Conservation (phyloP, 2,113 vertebrate genomes). For the Oryzias woworae region DNA sequence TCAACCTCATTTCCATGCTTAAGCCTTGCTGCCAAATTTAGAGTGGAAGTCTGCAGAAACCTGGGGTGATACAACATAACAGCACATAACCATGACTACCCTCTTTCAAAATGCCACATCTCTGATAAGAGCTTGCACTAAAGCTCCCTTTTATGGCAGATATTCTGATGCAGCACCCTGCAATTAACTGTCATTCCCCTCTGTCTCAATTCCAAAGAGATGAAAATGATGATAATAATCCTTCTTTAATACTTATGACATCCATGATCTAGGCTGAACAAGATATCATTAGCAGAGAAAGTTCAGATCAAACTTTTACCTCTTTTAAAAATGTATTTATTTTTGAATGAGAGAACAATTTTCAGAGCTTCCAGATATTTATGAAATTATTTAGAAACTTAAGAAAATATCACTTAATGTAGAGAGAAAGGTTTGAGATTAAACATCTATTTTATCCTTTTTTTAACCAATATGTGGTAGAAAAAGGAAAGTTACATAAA, state of each 20-base stretch:
- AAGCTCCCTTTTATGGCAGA: conserved; percentile 54
- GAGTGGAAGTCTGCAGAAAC: conserved; percentile 37
- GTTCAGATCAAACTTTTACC: conserved; percentile 33
- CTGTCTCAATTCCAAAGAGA: conserved; percentile 57
- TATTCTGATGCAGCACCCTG: conserved; percentile 45
- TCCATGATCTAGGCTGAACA: conserved; percentile 38
- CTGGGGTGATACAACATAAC: conserved; percentile 44
- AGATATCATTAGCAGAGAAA: conserved; percentile 35
- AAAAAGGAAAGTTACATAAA: no score
- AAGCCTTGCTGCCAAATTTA: conserved; percentile 35
- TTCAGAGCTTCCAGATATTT: background rate
- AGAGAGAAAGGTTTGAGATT: no score
- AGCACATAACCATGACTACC: conserved; percentile 48
- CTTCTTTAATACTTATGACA: conserved; percentile 58
- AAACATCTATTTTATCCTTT: no score
- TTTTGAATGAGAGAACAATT: background rate
- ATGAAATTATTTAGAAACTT: no score
- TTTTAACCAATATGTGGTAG: no score
- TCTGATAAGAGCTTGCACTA: conserved; percentile 49
- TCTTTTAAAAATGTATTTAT: conserved; percentile 16
- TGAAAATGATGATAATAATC: conserved; percentile 57
- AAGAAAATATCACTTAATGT: no score
- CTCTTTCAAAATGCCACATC: conserved; percentile 61
- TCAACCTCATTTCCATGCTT: conserved; percentile 42
- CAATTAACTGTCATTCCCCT: conserved; percentile 64